These are phyloP conservation scores for Sarcophaga caerulescens DNA, from an alignment of 2,888 invertebrate species.

Conservation along the genomic window DNA sequence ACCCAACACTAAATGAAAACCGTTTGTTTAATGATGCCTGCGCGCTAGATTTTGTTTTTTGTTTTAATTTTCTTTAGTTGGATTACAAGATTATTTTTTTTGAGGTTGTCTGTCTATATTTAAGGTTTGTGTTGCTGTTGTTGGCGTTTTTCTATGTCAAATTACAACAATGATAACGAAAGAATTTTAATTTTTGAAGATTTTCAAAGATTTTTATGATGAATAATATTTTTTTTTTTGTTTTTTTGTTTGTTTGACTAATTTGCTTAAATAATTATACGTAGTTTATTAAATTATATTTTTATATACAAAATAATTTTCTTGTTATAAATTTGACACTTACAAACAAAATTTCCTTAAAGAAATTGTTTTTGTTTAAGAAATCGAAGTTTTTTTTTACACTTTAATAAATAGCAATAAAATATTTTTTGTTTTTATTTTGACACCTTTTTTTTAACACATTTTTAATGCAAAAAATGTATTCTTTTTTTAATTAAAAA, in stretches of 20 bases:
- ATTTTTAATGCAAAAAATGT: background rate
- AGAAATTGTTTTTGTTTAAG: too few species aligned
- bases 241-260: background rate
- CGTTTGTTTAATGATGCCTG: background rate
- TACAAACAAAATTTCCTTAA: too few species aligned
- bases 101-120: background rate
- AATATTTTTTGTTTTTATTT: background rate
- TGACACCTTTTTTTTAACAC: background rate
- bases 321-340: too few species aligned
- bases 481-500: conserved; percentile 11
- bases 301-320: too few species aligned
- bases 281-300: too few species aligned
- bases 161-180: conserved; percentile 18
- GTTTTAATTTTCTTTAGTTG: background rate
- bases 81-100: background rate
- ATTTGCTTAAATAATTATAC: too few species aligned
- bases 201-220: background rate
- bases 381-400: background rate
- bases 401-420: background rate
- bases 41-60: background rate
- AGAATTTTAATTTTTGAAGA: conserved; percentile 17
- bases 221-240: background rate
- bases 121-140: background rate
- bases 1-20: background rate
- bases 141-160: background rate